These are phyloP conservation scores for Puma concolor DNA, from an alignment of 2,113 vertebrate genomes.

Conservation along the genomic window DNA sequence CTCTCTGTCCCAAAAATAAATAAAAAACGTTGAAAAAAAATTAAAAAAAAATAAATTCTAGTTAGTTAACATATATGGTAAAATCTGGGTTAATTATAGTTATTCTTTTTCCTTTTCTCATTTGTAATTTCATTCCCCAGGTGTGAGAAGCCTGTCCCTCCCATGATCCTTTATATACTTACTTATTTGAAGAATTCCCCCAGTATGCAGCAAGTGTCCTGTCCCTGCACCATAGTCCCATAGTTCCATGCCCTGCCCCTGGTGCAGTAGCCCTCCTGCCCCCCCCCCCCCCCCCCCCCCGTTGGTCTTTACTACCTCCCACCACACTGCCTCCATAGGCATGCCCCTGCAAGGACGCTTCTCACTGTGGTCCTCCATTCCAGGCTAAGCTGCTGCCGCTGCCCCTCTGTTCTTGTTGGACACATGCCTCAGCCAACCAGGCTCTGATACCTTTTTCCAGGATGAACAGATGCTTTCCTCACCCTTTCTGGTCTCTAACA, in stretches of 20 bases:
- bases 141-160: background rate
- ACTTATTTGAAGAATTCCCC: background rate
- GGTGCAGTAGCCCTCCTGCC: background rate
- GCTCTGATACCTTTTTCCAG: background rate
- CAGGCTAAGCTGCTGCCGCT: background rate
- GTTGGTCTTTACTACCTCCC: background rate
- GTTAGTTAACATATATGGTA: too few species aligned
- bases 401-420: background rate
- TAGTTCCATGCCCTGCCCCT: background rate
- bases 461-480: background rate
- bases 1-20: too few species aligned
- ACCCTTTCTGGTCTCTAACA: background rate
- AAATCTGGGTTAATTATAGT: background rate
- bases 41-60: too few species aligned
- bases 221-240: background rate
- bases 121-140: background rate
- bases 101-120: background rate
- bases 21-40: too few species aligned
- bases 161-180: background rate
- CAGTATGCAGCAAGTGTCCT: too few species aligned
- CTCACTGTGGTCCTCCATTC: background rate
- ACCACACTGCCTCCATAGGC: background rate
- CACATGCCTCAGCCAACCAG: fast-evolving
- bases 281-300: fast-evolving
- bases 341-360: background rate